Percentiles rank a stretch among this genome's conserved stretches.
phyloP scores from a whole-genome alignment of 2,888 invertebrate species.

The Drosophila yooni region DNA sequence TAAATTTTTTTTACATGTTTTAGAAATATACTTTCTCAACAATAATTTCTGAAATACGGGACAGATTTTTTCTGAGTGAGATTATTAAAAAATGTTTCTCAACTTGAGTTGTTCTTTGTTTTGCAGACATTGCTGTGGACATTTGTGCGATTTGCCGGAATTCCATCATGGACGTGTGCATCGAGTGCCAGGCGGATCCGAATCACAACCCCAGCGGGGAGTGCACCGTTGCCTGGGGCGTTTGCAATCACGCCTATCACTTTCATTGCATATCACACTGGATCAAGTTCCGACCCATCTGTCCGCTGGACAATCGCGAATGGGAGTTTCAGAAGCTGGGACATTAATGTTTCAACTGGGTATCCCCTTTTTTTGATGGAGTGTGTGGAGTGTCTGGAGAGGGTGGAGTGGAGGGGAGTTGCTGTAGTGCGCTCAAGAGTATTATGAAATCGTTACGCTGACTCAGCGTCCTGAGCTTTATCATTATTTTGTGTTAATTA shows the following conservation, averaged over 20 bases:
- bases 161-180: slow-evolving; percentile 57
- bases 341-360: slow-evolving; percentile 50
- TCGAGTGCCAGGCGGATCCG: slow-evolving; percentile 55
- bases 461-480: slow-evolving; percentile 70
- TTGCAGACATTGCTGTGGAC: slow-evolving; percentile 87
- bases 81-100: slow-evolving; percentile 59
- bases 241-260: slow-evolving; percentile 99
- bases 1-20: background rate
- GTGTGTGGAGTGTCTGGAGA: no score
- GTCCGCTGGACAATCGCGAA: slow-evolving; percentile 99
- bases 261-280: slow-evolving; percentile 99
- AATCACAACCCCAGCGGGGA: slow-evolving; percentile 97
- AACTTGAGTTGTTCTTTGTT: background rate
- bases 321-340: slow-evolving; percentile 99
- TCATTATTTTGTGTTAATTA: slow-evolving; percentile 80
- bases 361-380: background rate
- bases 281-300: slow-evolving; percentile 99
- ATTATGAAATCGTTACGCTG: slow-evolving; percentile 61
- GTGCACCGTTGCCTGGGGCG: slow-evolving; percentile 99
- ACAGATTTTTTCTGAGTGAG: slow-evolving; percentile 7
- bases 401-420: background rate
- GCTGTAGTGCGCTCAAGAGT: slow-evolving; percentile 19
- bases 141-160: slow-evolving; percentile 60
- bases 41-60: background rate
- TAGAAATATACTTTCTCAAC: background rate